These are phyloP conservation scores for Muschampia plurimacula DNA, from an alignment of 2,888 invertebrate species.

Conservation along the genomic window DNA sequence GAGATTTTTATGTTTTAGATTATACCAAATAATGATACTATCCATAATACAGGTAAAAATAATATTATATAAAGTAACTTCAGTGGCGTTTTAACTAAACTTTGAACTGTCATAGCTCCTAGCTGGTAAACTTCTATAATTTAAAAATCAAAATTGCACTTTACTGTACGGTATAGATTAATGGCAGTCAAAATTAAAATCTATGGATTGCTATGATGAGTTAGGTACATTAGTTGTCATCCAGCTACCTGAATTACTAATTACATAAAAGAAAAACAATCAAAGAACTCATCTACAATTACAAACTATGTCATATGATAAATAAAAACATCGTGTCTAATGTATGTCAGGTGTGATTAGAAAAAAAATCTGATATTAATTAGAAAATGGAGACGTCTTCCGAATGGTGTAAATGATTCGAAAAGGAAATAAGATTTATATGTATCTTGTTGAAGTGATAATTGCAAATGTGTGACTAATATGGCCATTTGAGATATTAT, in stretches of 20 bases:
- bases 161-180: no score
- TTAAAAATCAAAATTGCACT: no score
- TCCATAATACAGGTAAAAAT: no score
- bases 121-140: no score
- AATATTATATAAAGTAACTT: no score
- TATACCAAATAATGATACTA: no score
- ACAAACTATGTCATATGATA: background rate
- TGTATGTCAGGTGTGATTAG: conserved; percentile 24
- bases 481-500: conserved; percentile 11
- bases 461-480: conserved; percentile 6
- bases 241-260: background rate
- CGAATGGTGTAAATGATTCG: background rate
- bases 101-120: no score
- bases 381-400: conserved; percentile 27
- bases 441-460: conserved; percentile 8
- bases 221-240: no score
- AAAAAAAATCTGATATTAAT: conserved; percentile 23
- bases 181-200: no score
- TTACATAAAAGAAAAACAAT: background rate
- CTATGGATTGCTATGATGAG: no score
- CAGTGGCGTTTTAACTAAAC: no score
- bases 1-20: no score
- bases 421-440: conserved; percentile 25
- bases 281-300: background rate
- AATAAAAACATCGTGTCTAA: background rate